Evolutionary conservation across 2,113 vertebrate species (phyloP), one percentile per base, ranked within the genome.

Genomic region (Rhinopithecus roxellana): DNA sequence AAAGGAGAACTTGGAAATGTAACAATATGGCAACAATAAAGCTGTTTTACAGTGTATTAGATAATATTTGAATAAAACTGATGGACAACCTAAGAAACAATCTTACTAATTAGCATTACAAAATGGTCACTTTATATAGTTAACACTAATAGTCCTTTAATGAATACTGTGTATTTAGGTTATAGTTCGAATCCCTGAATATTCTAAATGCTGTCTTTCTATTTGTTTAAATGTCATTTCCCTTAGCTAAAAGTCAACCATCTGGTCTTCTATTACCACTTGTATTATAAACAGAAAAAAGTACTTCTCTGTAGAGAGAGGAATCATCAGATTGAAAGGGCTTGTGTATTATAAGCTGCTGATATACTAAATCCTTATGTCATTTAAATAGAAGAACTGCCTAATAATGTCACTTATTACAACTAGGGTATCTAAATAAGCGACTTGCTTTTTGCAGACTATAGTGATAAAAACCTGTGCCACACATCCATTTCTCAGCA

Each of bases 351-450:
- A 96, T 98, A 98, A 98, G 98, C 96, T 97, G 97, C 98, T 98
- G 98, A 98, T 98, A 98, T 97, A 95, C 97, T 97, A 97, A 98
- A 97, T 97, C 97, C 98, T 90, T 77, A 89, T 98, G 98, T 98
- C 98, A 98, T 98, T 99, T 98, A 98, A 97, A 98, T 96, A 98
- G 98, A 98, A 99, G 98, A 95, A 98, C 97, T 98, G 88, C 98
- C 98, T 99, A 98, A 98, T 99, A 98, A 98, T 98, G 98, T 98
- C 98, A 98, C 98, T 99, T 98, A 98, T 98, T 98, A 98, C 96
- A 97, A 97, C 95, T 96, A 95, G 93, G 90, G 85, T 98, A 97
- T 98, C 98, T 97, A 98, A 98, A 98, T 97, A 98, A 97, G 97
- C 90, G 98, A 97, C 97, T 96, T 97, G 97, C 95, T 98, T 98